Conservation (phyloP, 2,797 vertebrate species). For the Alauda arvensis region DNA sequence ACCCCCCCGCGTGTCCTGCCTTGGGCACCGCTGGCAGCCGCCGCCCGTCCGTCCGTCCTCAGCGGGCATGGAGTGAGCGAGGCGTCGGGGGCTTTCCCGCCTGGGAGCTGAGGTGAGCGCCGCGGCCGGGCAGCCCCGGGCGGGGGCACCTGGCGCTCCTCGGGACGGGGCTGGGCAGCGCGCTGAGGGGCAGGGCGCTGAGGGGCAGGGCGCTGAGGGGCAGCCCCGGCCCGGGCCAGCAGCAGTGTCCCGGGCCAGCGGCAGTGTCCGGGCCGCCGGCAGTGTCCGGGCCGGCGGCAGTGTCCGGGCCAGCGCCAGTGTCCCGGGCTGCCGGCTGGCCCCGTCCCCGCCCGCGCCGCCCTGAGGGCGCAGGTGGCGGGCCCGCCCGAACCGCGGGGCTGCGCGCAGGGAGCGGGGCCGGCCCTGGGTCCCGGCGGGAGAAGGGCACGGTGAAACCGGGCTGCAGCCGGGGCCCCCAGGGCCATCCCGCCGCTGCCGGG, state of each 20-base stretch:
- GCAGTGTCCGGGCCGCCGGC: not conserved
- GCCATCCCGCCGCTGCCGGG: not conserved
- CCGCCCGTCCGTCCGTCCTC: not conserved
- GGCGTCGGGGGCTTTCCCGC: not conserved
- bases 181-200: not conserved
- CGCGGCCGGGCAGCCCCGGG: not conserved
- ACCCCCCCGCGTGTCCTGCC: not conserved
- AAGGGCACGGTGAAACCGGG: no score
- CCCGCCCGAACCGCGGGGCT: not conserved
- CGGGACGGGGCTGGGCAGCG: not conserved
- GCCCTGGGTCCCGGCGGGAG: not conserved
- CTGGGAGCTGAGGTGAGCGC: conserved; percentile 38
- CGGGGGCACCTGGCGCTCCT: not conserved
- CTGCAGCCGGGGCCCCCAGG: not conserved
- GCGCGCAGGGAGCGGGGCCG: not conserved
- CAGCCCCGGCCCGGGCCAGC: not conserved
- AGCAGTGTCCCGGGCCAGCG: not conserved
- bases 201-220: not conserved
- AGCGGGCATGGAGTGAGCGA: not conserved
- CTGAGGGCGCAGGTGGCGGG: not conserved
- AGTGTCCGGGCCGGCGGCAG: not conserved
- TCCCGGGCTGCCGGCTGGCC: not conserved
- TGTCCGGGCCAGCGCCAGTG: no score
- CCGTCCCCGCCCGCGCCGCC: not conserved
- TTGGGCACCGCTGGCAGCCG: not conserved